These are phyloP conservation scores for Aphidius ervi DNA, from an alignment of 1,140 invertebrate species.

Conservation along the genomic window DNA sequence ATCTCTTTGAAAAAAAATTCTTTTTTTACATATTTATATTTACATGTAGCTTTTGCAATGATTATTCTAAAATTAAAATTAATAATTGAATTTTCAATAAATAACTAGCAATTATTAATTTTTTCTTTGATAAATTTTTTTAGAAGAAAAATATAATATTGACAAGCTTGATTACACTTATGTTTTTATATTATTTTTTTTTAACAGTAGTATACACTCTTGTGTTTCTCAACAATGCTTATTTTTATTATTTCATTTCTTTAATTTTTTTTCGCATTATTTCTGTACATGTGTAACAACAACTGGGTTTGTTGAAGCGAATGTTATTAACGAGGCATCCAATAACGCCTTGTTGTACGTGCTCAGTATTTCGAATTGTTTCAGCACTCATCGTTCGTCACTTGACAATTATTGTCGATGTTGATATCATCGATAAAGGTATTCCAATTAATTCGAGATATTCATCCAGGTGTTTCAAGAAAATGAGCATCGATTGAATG, in stretches of 20 bases:
- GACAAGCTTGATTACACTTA: too few relatives aligned
- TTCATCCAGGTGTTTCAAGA: conserved; percentile 7
- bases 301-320: conserved; percentile 16
- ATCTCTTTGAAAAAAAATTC: too few relatives aligned
- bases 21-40: too few relatives aligned
- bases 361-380: conserved; percentile 21
- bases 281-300: conserved; percentile 3
- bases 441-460: conserved; percentile 21
- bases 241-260: too few relatives aligned
- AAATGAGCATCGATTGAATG: conserved; percentile 9
- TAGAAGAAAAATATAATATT: not conserved
- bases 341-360: conserved; percentile 16
- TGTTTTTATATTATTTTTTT: too few relatives aligned
- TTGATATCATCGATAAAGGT: conserved; percentile 16
- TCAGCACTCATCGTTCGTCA: conserved; percentile 20
- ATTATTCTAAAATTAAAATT: too few relatives aligned
- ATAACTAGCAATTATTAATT: too few relatives aligned
- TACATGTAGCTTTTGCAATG: too few relatives aligned
- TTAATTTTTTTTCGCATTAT: not conserved
- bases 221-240: too few relatives aligned
- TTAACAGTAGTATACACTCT: too few relatives aligned
- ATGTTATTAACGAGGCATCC: conserved; percentile 21
- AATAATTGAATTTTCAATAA: too few relatives aligned
- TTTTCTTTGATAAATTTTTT: too few relatives aligned
- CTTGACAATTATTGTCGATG: conserved; percentile 20